phyloP scores from a whole-genome alignment of 2,888 invertebrate genomes.

The Lasius platythorax region DNA sequence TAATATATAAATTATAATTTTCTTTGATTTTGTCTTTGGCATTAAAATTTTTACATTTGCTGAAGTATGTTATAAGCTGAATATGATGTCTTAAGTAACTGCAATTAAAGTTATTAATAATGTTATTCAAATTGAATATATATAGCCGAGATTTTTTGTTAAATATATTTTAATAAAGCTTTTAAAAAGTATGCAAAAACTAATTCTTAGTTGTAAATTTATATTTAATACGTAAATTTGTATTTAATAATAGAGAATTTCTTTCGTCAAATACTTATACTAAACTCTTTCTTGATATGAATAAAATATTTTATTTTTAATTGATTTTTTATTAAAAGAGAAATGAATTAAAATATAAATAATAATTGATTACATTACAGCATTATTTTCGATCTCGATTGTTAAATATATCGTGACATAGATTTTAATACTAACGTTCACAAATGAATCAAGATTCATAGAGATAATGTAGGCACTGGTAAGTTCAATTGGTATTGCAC shows the following conservation, averaged over 20 bases:
- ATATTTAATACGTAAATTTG: neutral
- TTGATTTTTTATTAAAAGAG: neutral
- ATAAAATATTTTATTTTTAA: conserved; percentile 3
- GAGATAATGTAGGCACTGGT: conserved; percentile 60
- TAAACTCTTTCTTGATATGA: neutral
- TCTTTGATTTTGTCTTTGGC: neutral
- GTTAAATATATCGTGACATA: neutral
- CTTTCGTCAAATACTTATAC: neutral
- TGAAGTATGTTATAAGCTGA: conserved; percentile 54
- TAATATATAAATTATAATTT: neutral
- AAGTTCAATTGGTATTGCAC: conserved; percentile 62
- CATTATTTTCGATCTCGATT: neutral
- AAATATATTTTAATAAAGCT: neutral
- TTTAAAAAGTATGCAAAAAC: neutral
- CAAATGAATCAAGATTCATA: conserved; percentile 67
- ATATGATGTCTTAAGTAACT: conserved; percentile 58
- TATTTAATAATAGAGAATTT: neutral
- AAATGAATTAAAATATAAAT: neutral
- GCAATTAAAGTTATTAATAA: conserved; percentile 14
- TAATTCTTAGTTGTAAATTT: too few relatives aligned
- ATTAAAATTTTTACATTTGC: neutral
- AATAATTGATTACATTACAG: neutral
- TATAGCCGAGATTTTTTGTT: neutral
- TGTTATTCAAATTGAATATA: neutral
- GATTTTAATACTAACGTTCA: conserved; percentile 58